A percentile compares a stretch with the other conserved stretches of the same genome.
Evolutionary conservation across 2,797 vertebrate species (phyloP).

Genomic region (Neoniphon sammara): DNA sequence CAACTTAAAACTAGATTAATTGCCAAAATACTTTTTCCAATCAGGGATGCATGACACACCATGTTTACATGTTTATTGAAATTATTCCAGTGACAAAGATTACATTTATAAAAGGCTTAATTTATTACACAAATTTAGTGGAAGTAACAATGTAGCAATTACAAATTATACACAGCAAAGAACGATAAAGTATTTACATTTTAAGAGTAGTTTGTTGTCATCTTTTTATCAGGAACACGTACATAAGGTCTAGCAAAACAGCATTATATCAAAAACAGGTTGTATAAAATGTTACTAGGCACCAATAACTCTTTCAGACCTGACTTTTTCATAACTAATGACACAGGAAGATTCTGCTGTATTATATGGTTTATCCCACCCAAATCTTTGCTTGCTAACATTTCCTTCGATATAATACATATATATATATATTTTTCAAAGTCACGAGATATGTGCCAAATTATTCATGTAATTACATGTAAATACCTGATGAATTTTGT

Average conservation of each 20-base stretch:
- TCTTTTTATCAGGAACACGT: conserved; percentile 13
- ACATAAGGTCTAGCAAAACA: conserved; percentile 23
- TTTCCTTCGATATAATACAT: conserved; percentile 12
- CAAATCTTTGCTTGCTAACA: conserved; percentile 24
- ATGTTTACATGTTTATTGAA: conserved; percentile 43
- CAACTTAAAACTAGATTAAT: no score
- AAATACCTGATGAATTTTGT: conserved; percentile 7
- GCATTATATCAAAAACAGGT: conserved; percentile 46
- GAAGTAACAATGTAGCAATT: conserved; percentile 52
- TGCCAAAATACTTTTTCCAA: neutral
- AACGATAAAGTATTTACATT: conserved; percentile 57
- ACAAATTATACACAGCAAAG: conserved; percentile 62
- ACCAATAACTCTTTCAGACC: conserved; percentile 37
- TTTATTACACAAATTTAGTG: conserved; percentile 73
- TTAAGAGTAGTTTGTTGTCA: conserved; percentile 35
- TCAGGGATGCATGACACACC: neutral
- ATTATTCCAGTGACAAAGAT: conserved; percentile 26
- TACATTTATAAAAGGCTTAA: conserved; percentile 69
- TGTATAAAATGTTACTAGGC: conserved; percentile 58
- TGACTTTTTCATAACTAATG: conserved; percentile 1
- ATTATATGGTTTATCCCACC: conserved; percentile 18
- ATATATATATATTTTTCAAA: neutral
- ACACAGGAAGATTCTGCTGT: conserved; percentile 3
- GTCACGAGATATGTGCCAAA: neutral
- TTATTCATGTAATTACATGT: conserved; percentile 34